phyloP scores from a whole-genome alignment of 1,140 invertebrate species.

The Dinothrombium tinctorium region DNA sequence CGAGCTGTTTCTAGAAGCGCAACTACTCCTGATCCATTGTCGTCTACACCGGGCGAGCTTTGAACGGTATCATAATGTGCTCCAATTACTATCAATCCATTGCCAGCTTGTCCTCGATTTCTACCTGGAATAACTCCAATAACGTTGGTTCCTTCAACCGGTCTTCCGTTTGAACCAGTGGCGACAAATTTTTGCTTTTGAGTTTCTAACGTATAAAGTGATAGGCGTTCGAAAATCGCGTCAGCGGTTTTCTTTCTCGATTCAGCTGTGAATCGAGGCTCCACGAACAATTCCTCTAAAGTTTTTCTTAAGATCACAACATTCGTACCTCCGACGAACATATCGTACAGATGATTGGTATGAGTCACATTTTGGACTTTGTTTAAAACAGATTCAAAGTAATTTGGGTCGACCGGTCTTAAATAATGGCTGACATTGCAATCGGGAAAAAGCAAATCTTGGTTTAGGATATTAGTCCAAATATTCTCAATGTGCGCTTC shows the following conservation, averaged over 20 bases:
- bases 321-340: not conserved
- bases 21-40: conserved; percentile 24
- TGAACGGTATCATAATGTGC: conserved; percentile 24
- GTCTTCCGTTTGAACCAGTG: not conserved
- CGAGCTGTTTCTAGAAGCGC: conserved; percentile 23
- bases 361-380: too few species aligned
- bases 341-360: too few species aligned
- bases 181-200: not conserved
- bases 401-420: too few species aligned
- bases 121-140: not conserved
- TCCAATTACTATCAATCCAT: conserved; percentile 13
- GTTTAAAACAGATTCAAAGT: too few species aligned
- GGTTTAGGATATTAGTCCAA: too few species aligned
- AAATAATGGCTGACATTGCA: too few species aligned
- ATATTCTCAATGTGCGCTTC: too few species aligned
- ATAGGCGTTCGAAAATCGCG: not conserved
- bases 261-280: not conserved
- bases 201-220: not conserved
- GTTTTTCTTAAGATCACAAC: not conserved
- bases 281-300: not conserved
- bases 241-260: not conserved
- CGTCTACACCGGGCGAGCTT: conserved; percentile 18
- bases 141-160: not conserved
- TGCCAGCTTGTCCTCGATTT: not conserved
- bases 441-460: too few species aligned